Percentiles rank a stretch among this genome's conserved stretches.
phyloP scores from a whole-genome alignment of 2,113 vertebrate species.

The Rhabdomys dilectus region DNA sequence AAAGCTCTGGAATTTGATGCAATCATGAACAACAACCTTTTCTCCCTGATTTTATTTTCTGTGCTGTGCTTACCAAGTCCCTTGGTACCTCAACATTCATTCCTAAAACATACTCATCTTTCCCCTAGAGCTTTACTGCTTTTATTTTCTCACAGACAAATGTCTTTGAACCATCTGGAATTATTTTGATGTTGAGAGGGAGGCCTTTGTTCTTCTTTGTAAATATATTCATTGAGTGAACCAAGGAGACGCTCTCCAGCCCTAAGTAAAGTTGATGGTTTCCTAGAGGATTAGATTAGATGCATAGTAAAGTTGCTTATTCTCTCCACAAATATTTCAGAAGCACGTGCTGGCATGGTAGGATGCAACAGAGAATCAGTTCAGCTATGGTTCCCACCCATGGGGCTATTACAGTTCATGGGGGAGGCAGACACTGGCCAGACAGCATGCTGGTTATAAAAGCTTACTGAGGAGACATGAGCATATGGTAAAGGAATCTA shows the following conservation, averaged over 20 bases:
- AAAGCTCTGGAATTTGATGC: constrained; percentile 22
- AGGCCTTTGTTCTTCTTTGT: constrained; percentile 50
- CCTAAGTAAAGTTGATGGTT: background rate
- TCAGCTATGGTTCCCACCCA: background rate
- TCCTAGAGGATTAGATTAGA: constrained; percentile 25
- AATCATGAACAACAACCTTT: background rate
- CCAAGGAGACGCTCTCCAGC: constrained; percentile 10
- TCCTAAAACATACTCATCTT: constrained; percentile 9
- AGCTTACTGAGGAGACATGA: background rate
- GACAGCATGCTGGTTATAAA: background rate
- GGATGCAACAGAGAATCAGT: background rate
- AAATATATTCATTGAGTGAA: constrained; percentile 68
- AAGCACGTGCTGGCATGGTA: background rate
- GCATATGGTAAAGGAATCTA: background rate
- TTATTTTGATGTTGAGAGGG: constrained; percentile 47
- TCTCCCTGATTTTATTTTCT: background rate
- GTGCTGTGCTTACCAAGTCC: background rate
- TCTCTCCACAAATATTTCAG: constrained; percentile 53
- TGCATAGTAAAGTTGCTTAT: constrained; percentile 38
- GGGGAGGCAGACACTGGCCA: background rate
- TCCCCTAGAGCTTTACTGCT: background rate
- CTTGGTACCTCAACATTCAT: background rate
- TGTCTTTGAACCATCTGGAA: constrained; percentile 63
- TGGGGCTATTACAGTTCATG: background rate
- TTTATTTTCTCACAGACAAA: constrained; percentile 62